Evolutionary conservation across 2,113 vertebrate species (phyloP).

Genomic region (Orientallactaga bullata): DNA sequence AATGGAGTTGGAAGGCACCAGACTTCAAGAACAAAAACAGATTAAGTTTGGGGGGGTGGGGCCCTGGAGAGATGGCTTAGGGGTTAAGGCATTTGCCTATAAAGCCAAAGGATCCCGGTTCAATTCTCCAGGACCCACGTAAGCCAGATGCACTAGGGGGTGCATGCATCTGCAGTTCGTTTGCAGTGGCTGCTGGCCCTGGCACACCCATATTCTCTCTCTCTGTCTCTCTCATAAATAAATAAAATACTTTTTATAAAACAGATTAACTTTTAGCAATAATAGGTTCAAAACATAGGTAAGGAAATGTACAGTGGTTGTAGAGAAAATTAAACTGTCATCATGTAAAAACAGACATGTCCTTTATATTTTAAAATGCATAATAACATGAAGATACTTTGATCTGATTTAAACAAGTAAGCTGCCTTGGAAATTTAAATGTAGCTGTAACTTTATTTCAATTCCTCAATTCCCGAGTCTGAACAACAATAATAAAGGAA

Average conservation of each 20-base stretch:
- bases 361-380: constrained; percentile 13
- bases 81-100: too few relatives aligned
- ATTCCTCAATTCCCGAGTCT: neutral
- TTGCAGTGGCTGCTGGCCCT: too few relatives aligned
- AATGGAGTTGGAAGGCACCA: neutral
- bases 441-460: neutral
- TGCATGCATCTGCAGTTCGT: too few relatives aligned
- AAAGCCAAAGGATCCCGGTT: too few relatives aligned
- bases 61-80: too few relatives aligned
- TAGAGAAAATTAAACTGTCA: neutral
- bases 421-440: constrained; percentile 10
- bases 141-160: too few relatives aligned
- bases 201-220: too few relatives aligned
- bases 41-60: too few relatives aligned
- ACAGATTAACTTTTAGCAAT: neutral
- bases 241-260: too few relatives aligned
- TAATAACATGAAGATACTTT: constrained; percentile 7
- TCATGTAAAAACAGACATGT: neutral
- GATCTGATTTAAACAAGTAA: neutral
- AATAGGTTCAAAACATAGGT: neutral
- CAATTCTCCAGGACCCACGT: too few relatives aligned
- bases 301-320: neutral
- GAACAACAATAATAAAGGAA: constrained; percentile 20
- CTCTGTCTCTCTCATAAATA: too few relatives aligned
- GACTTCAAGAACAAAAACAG: neutral